phyloP scores from a whole-genome alignment of 2,888 invertebrate species.

The Diogma glabrata region DNA sequence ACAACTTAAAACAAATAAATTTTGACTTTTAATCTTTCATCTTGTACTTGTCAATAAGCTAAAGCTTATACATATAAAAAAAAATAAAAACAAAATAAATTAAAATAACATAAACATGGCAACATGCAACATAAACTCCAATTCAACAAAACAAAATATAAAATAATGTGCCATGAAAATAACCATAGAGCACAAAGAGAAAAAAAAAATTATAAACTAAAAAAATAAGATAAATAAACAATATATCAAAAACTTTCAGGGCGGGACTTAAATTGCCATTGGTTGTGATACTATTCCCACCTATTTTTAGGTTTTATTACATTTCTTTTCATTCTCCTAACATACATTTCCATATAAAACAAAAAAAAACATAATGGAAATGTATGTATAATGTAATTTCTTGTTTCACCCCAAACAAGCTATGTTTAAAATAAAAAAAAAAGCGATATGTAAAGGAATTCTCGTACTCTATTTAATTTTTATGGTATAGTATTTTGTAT shows the following conservation, averaged over 20 bases:
- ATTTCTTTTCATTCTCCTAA: no score
- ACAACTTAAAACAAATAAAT: no score
- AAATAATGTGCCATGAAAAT: background rate
- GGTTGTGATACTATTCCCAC: conserved; percentile 14
- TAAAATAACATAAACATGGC: background rate
- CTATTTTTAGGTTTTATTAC: conserved; percentile 7
- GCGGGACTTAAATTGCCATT: conserved; percentile 15
- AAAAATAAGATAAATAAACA: conserved; percentile 8
- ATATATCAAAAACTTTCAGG: conserved; percentile 2
- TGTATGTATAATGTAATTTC: no score
- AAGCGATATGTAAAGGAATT: no score
- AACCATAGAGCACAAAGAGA: background rate
- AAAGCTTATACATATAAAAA: background rate
- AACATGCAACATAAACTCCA: background rate
- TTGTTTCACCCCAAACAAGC: no score
- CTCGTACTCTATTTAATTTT: no score
- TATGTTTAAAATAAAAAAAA: no score
- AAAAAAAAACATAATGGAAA: no score
- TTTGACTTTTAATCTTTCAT: no score
- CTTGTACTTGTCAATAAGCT: no score
- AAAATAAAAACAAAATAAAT: background rate
- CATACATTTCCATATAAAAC: no score
- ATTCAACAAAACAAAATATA: background rate
- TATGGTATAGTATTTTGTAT: no score
- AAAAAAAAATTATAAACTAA: conserved; percentile 3